Percentiles rank a stretch among this genome's conserved stretches.
These are phyloP conservation scores for Coendou prehensilis DNA, from an alignment of 2,797 vertebrate genomes.

Conservation along the genomic window DNA sequence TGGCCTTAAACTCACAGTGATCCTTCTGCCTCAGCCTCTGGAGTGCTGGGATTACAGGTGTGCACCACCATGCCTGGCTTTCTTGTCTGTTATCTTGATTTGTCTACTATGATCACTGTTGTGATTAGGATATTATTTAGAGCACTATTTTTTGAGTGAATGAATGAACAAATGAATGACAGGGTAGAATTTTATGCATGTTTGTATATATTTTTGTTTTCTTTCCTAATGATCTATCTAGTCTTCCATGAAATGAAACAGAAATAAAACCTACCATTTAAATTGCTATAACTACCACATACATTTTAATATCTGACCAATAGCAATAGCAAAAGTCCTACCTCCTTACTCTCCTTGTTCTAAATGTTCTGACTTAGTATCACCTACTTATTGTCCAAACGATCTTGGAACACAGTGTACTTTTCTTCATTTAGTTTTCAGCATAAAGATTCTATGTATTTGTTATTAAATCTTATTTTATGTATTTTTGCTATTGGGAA, in stretches of 20 bases:
- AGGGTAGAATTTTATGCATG: background rate
- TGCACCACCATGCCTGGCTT: background rate
- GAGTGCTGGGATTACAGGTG: no score
- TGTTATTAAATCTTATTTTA: background rate
- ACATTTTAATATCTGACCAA: slow-evolving; percentile 15
- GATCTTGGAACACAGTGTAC: background rate
- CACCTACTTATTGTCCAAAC: background rate
- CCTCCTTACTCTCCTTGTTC: background rate
- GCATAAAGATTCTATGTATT: background rate
- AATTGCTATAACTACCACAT: background rate
- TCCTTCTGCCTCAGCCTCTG: no score
- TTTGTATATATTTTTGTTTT: background rate
- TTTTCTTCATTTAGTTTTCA: background rate
- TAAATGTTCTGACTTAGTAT: background rate
- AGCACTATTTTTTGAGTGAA: background rate
- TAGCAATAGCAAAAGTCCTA: background rate
- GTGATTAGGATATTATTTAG: background rate
- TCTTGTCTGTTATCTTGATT: background rate
- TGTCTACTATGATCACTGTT: background rate
- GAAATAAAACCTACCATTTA: background rate
- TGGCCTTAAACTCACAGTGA: no score
- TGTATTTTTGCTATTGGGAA: background rate
- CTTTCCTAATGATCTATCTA: background rate
- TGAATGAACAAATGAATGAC: background rate
- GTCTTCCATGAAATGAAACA: background rate